phyloP scores from a whole-genome alignment of 1,140 invertebrate genomes.

The Scaptomyza hsui region DNA sequence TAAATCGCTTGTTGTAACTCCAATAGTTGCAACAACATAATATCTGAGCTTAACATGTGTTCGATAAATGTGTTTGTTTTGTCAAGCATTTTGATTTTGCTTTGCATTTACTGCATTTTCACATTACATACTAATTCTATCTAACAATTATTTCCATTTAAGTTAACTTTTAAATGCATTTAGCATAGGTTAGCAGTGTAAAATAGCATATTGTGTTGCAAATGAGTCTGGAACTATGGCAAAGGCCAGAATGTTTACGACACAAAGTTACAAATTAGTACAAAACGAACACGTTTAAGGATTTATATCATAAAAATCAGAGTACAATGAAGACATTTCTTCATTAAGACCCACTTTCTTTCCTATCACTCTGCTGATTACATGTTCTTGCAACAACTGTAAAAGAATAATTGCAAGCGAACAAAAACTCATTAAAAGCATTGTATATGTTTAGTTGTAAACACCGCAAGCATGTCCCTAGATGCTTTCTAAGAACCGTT shows the following conservation, averaged over 20 bases:
- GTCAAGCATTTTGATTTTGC: conserved; percentile 23
- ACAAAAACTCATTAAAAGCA: conserved; percentile 74
- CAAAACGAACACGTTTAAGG: no score
- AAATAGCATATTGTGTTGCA: neutral
- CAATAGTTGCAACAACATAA: conserved; percentile 31
- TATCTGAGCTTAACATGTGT: conserved; percentile 26
- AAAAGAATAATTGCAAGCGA: conserved; percentile 59
- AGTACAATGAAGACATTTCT: neutral
- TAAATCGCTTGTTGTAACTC: conserved; percentile 28
- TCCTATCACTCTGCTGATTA: conserved; percentile 26
- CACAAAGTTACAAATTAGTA: no score
- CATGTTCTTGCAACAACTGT: conserved; percentile 30
- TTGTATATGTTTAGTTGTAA: conserved; percentile 5
- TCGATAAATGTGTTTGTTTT: conserved; percentile 39
- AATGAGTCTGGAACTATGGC: no score
- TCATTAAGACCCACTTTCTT: neutral
- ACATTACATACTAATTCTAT: no score
- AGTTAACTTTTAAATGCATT: neutral
- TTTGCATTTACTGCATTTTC: neutral
- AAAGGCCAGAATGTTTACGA: no score
- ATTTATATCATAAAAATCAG: no score
- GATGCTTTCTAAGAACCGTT: conserved; percentile 25
- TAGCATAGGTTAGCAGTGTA: neutral
- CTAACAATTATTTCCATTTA: neutral
- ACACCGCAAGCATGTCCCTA: conserved; percentile 32